These are phyloP conservation scores for Archaeoteleia sp. DNA, from an alignment of 2,888 invertebrate species.

Conservation along the genomic window DNA sequence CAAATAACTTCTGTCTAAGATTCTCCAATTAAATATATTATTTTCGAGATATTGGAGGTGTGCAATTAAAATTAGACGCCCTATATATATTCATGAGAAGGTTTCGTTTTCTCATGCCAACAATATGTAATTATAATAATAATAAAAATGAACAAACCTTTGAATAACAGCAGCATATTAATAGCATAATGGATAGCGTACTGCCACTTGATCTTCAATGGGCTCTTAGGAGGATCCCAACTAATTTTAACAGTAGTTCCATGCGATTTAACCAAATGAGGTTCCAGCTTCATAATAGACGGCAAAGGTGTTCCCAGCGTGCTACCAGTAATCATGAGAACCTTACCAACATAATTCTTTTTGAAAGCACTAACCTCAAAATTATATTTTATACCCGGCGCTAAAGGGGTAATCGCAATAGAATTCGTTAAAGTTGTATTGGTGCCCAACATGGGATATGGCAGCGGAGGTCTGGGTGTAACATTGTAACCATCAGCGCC, in stretches of 20 bases:
- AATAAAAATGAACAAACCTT: constrained; percentile 73
- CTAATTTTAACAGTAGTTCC: constrained; percentile 80
- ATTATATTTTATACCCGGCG: constrained; percentile 76
- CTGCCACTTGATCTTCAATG: constrained; percentile 77
- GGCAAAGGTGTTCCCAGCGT: constrained; percentile 78
- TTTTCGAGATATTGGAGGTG: too few species aligned
- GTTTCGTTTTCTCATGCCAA: too few species aligned
- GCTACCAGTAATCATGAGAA: constrained; percentile 74
- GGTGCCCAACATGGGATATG: constrained; percentile 77
- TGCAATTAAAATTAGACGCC: too few species aligned
- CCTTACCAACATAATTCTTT: constrained; percentile 78
- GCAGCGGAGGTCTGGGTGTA: constrained; percentile 75
- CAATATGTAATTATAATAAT: constrained; percentile 12
- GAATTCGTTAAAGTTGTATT: constrained; percentile 75
- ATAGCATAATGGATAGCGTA: constrained; percentile 86
- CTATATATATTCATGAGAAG: too few species aligned
- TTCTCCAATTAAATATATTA: too few species aligned
- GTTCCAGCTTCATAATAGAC: constrained; percentile 75
- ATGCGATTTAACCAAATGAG: constrained; percentile 76
- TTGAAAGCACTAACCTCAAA: constrained; percentile 81
- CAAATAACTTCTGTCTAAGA: too few species aligned
- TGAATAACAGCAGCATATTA: constrained; percentile 77
- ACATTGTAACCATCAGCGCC: constrained; percentile 80
- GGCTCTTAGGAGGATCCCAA: constrained; percentile 81
- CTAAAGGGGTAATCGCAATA: constrained; percentile 67